phyloP scores from a whole-genome alignment of 92 coral and sea anemone genomes.

The Scolanthus callimorphus region DNA sequence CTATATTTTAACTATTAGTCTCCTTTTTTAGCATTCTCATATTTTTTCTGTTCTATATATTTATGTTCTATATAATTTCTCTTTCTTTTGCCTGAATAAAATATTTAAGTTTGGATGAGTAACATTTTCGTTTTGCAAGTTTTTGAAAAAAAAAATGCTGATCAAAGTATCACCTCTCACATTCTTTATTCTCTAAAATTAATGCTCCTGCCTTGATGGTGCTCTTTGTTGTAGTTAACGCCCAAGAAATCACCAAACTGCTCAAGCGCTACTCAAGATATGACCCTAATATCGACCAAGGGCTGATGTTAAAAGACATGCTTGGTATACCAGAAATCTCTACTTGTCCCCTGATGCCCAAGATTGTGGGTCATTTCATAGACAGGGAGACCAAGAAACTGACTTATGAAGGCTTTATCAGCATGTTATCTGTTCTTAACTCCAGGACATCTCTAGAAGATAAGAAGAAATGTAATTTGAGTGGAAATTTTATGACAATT shows the following conservation, averaged over 20 bases:
- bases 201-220: no score
- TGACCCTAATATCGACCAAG: constrained; percentile 35
- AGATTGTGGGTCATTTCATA: constrained; percentile 44
- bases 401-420: constrained; percentile 44
- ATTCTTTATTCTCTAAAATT: no score
- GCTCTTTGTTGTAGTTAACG: constrained; percentile 65
- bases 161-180: no score
- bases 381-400: constrained; percentile 40
- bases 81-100: no score
- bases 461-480: constrained; percentile 53
- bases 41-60: no score
- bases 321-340: constrained; percentile 70
- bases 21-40: no score
- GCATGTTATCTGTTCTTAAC: constrained; percentile 52
- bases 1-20: no score
- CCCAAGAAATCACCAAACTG: constrained; percentile 63
- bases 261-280: constrained; percentile 57
- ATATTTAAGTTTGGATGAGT: no score
- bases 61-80: no score
- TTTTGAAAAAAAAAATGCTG: no score
- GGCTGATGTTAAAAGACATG: constrained; percentile 43
- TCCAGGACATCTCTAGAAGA: constrained; percentile 41
- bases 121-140: no score
- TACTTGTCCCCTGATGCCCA: constrained; percentile 62
- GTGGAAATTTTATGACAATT: not conserved